A percentile compares a stretch with the other conserved stretches of the same genome.
Conservation (phyloP, 2,113 vertebrate species). For the Leptobrachium leishanense region DNA sequence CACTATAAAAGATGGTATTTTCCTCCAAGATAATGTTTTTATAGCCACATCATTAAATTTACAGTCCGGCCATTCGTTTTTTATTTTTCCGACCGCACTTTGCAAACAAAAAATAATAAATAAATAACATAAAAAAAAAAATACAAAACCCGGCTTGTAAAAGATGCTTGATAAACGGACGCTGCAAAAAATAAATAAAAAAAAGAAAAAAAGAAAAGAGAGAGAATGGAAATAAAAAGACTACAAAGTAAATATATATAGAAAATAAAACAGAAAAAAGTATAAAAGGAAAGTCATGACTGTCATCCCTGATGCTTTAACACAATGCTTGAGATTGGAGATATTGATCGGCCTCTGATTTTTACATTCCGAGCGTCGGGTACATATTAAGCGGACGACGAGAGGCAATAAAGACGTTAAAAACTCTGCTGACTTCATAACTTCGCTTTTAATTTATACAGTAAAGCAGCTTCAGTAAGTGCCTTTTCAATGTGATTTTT, state of each 20-base stretch:
- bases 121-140: not conserved
- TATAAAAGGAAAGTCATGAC: not conserved
- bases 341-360: conserved; percentile 38
- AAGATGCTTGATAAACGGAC: conserved; percentile 9
- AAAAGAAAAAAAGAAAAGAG: no score
- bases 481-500: conserved; percentile 46
- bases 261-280: conserved; percentile 2
- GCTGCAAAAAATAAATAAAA: no score
- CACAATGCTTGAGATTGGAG: conserved; percentile 37
- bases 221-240: not conserved
- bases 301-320: conserved; percentile 11
- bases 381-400: conserved; percentile 44
- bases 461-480: conserved; percentile 25
- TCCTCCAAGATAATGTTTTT: not conserved
- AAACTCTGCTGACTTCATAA: conserved; percentile 13
- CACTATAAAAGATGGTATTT: not conserved
- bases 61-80: not conserved
- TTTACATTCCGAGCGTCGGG: conserved; percentile 26
- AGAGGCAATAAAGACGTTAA: conserved; percentile 28
- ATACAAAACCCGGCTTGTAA: not conserved
- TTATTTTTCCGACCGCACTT: conserved; percentile 11
- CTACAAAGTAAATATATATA: not conserved
- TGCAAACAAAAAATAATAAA: no score
- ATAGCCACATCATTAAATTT: conserved; percentile 6
- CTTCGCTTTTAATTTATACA: conserved; percentile 36